Evolutionary conservation across 2,888 invertebrate species (phyloP), one percentile per base, ranked within the genome.

Genomic region (Caenorhabditis sinica): DNA sequence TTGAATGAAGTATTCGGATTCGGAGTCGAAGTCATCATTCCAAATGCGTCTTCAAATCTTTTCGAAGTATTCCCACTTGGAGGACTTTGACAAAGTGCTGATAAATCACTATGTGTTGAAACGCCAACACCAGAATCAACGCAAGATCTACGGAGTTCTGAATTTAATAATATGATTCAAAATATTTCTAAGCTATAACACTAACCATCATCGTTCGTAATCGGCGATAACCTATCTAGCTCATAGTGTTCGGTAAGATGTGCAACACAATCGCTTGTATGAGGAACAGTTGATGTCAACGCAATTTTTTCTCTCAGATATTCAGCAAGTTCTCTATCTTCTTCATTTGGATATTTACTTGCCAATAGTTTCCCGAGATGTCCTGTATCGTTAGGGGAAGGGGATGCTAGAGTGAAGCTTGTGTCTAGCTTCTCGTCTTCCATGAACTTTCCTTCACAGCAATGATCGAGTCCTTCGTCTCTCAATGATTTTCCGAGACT

Each of bases 111-210:
- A 66, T 91, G 91, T 20, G 89, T 89, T 2, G 91, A 91, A 6
- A 89, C 91, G 5, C 88, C 89, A 28, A 91, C 90, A 15, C 91
- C 91, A 9, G 91, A 91, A 82, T 91, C 91, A 4, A 91, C 89
- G 72, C 89, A 88, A 8, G 89, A 89, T 60, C 73, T 45, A 17
- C 83, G 79, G 20, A 83, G 71, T 15, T 82, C 81, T 77, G 66
- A 28, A 63, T 13, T 28, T 23, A n/a, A 23, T 28, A 15, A 28
- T 15, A 28, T 56, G 8, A 49, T 28, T 15, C 11, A 28, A 28
- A 13, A 25, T 15, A 28, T 15, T 11, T 40, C 6, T 2, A 40
- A 40, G 8, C 33, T 6, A 11, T 13, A 40, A 40, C 11, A 66
- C 45, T 45, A 25, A 82, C 71, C 77, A 53, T 82, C 83, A 53